phyloP scores from a whole-genome alignment of 1,140 invertebrate genomes.

The Eulimnadia texana region DNA sequence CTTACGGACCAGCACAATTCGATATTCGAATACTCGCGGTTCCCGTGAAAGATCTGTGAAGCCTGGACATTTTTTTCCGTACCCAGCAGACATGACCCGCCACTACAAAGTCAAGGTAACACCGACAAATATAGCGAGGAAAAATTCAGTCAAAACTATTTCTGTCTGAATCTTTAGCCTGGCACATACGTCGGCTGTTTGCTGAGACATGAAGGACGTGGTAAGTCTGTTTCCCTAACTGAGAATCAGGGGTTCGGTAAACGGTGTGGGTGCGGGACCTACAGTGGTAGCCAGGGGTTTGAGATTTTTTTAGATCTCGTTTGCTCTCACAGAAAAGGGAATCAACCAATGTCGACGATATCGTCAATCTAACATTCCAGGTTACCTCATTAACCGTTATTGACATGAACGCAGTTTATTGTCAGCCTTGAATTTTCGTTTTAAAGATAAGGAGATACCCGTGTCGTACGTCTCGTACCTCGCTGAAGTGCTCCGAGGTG shows the following conservation, averaged over 20 bases:
- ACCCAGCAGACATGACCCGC: slow-evolving; percentile 65
- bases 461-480: slow-evolving; percentile 48
- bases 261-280: slow-evolving; percentile 62
- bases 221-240: slow-evolving; percentile 82
- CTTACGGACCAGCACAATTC: slow-evolving; percentile 55
- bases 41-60: slow-evolving; percentile 81
- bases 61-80: slow-evolving; percentile 75
- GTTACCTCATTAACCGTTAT: slow-evolving; percentile 72
- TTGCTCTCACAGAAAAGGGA: slow-evolving; percentile 86
- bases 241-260: slow-evolving; percentile 78
- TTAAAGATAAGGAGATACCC: slow-evolving; percentile 82
- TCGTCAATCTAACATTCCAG: slow-evolving; percentile 68
- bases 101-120: slow-evolving; percentile 65
- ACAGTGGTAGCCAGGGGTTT: slow-evolving; percentile 65
- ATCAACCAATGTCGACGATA: slow-evolving; percentile 68
- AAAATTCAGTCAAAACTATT: too few species aligned
- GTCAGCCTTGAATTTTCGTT: slow-evolving; percentile 64
- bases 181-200: slow-evolving; percentile 80
- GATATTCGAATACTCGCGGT: slow-evolving; percentile 53
- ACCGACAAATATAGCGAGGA: too few species aligned
- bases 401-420: slow-evolving; percentile 72
- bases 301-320: slow-evolving; percentile 70
- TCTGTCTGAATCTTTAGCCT: too few species aligned
- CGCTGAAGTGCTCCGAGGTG: too few species aligned
- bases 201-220: slow-evolving; percentile 86